Evolutionary conservation across 64 coral and sea anemone genomes (phyloP).

Genomic region (Montipora efflorescens): DNA sequence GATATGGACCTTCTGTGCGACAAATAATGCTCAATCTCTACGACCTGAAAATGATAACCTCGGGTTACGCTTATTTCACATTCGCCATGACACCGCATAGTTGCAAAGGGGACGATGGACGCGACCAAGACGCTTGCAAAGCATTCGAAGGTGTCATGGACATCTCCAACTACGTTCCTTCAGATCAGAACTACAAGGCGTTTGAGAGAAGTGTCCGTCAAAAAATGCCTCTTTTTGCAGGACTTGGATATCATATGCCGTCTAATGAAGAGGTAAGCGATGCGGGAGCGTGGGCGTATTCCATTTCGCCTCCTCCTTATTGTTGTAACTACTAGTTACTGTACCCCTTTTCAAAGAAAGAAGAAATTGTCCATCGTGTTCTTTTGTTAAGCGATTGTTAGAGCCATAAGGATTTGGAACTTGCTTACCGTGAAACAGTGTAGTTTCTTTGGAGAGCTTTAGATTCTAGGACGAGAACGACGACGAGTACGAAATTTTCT

Average conservation of each 20-base stretch:
- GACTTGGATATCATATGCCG: conserved; percentile 74
- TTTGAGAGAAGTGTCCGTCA: conserved; percentile 71
- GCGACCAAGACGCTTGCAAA: conserved; percentile 68
- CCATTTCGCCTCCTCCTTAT: too few species aligned
- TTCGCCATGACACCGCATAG: conserved; percentile 45
- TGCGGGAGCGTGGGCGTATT: too few species aligned
- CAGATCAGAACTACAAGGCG: conserved; percentile 36
- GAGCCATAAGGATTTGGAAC: too few species aligned
- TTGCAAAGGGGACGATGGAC: conserved; percentile 78
- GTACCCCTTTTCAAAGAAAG: too few species aligned
- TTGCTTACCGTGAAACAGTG: too few species aligned
- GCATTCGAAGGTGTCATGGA: conserved; percentile 87
- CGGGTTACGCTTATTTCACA: conserved; percentile 61
- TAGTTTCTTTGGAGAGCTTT: too few species aligned
- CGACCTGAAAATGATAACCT: conserved; percentile 69
- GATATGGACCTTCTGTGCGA: conserved; percentile 74
- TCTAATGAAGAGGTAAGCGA: conserved; percentile 48
- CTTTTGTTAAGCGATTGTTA: too few species aligned
- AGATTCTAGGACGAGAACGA: too few species aligned
- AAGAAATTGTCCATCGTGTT: too few species aligned
- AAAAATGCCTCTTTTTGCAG: conserved; percentile 79
- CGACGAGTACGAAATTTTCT: too few species aligned
- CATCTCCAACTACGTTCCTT: conserved; percentile 61
- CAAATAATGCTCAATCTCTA: conserved; percentile 69
- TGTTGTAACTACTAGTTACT: too few species aligned